Conservation (phyloP, 2,113 vertebrate genomes). For the Cyprinodon variegatus region DNA sequence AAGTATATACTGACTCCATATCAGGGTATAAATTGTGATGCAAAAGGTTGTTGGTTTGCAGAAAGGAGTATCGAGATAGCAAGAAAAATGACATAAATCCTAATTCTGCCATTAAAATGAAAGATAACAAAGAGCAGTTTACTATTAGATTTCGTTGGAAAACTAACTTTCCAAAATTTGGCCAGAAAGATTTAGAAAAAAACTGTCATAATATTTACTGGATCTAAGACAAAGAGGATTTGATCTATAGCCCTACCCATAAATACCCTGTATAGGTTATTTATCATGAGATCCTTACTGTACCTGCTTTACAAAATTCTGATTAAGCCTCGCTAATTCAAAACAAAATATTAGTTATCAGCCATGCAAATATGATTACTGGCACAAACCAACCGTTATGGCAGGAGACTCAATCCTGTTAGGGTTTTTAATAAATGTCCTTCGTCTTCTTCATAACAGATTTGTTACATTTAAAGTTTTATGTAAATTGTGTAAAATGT, state of each 20-base stretch:
- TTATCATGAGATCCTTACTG: background rate
- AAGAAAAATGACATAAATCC: background rate
- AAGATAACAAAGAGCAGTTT: background rate
- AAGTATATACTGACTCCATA: background rate
- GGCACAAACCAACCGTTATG: background rate
- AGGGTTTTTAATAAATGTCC: too few species aligned
- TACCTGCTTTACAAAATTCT: background rate
- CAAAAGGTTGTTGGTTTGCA: background rate
- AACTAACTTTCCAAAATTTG: background rate
- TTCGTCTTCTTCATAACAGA: background rate
- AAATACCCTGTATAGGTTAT: background rate
- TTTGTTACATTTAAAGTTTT: background rate
- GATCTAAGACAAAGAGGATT: background rate
- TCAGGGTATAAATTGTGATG: background rate
- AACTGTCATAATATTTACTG: background rate
- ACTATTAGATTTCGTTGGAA: background rate
- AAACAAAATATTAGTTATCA: background rate
- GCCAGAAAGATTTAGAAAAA: background rate
- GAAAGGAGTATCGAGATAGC: background rate
- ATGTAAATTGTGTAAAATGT: constrained; percentile 5
- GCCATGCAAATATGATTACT: background rate
- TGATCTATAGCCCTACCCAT: background rate
- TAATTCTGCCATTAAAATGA: background rate
- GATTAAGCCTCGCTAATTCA: background rate
- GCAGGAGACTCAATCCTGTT: background rate